Evolutionary conservation across 2,888 invertebrate genomes (phyloP).

Genomic region (Rotaria magnacalcarata): DNA sequence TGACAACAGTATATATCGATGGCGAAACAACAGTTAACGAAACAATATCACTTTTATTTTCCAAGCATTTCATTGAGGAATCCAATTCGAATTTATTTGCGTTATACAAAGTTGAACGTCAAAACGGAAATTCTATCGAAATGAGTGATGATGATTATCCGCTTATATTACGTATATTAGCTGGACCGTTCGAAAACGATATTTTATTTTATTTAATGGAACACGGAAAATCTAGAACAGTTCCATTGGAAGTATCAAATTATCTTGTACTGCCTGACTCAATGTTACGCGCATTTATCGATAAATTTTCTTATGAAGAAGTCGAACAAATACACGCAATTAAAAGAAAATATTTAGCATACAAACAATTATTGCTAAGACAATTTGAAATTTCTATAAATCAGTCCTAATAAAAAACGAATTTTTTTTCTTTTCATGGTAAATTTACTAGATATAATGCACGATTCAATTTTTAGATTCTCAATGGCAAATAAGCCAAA

Average conservation of each 20-base stretch:
- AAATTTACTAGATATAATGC: background rate
- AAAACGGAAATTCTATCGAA: background rate
- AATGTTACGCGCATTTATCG: constrained; percentile 25
- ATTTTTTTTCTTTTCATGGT: background rate
- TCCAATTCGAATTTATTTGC: constrained; percentile 18
- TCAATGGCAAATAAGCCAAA: background rate
- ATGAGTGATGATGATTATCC: constrained; percentile 24
- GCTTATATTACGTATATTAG: constrained; percentile 9
- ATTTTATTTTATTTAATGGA: constrained; percentile 33
- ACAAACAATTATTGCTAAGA: constrained; percentile 20
- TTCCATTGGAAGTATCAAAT: constrained; percentile 25
- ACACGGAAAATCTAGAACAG: background rate
- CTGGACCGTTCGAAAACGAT: constrained; percentile 28
- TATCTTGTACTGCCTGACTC: constrained; percentile 10
- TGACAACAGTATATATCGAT: constrained; percentile 16
- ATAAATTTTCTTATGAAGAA: constrained; percentile 29
- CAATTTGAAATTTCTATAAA: background rate
- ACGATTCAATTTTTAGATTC: background rate
- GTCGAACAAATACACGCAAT: background rate
- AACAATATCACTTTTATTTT: constrained; percentile 8
- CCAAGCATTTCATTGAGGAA: constrained; percentile 7
- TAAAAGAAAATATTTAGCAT: constrained; percentile 31
- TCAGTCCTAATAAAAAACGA: background rate
- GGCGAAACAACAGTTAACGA: background rate
- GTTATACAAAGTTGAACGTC: constrained; percentile 9